A percentile compares a stretch with the other conserved stretches of the same genome.
Evolutionary conservation across 2,888 invertebrate species (phyloP).

Genomic region (Nomada hirtipes): DNA sequence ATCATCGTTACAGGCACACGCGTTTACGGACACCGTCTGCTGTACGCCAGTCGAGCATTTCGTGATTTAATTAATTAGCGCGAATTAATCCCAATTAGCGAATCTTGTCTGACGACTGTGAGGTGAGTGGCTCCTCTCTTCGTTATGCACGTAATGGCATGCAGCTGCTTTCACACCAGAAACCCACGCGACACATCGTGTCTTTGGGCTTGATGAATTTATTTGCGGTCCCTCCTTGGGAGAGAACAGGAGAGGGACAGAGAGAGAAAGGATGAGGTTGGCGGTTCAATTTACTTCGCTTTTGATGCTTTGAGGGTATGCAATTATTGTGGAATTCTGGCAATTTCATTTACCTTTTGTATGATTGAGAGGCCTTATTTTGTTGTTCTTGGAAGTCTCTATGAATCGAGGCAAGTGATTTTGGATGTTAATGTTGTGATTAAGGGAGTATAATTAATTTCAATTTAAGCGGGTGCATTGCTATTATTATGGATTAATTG

Average conservation of each 20-base stretch:
- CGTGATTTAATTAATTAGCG: constrained; percentile 81
- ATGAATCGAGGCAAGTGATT: too few species aligned
- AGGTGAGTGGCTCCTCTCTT: constrained; percentile 67
- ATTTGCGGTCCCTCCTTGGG: neutral
- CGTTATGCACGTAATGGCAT: constrained; percentile 64
- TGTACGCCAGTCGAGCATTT: constrained; percentile 66
- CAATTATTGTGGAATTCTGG: constrained; percentile 1
- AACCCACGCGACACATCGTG: neutral
- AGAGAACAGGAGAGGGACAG: neutral
- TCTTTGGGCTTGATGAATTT: constrained; percentile 16
- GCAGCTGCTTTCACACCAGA: constrained; percentile 64
- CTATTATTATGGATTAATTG: too few species aligned
- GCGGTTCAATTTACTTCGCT: constrained; percentile 10
- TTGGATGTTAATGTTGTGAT: too few species aligned
- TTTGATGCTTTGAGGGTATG: neutral
- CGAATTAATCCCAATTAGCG: constrained; percentile 81
- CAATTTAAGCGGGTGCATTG: too few species aligned
- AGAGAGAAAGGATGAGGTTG: neutral
- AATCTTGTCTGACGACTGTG: constrained; percentile 74
- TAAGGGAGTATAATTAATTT: too few species aligned
- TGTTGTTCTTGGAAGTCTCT: too few species aligned
- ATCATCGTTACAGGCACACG: neutral
- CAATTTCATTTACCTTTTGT: neutral
- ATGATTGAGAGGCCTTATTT: neutral
- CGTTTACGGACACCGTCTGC: constrained; percentile 9